Percentiles rank a stretch among this genome's conserved stretches.
phyloP scores from a whole-genome alignment of 2,888 invertebrate species.

The Cryptophagus acutangulus region DNA sequence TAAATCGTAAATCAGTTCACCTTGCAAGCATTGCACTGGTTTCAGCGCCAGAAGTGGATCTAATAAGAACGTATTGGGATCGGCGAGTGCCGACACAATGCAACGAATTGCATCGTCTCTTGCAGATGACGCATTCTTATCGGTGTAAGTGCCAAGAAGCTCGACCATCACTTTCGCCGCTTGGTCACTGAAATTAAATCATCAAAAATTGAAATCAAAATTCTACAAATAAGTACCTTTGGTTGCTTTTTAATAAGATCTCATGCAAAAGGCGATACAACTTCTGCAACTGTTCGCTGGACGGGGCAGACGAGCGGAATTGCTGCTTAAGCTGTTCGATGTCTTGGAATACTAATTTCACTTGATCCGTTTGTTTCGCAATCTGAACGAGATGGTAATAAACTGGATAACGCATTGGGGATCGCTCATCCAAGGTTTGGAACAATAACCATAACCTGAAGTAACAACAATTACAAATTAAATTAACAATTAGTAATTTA shows the following conservation, averaged over 20 bases:
- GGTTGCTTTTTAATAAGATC: slow-evolving; percentile 79
- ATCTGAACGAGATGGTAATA: slow-evolving; percentile 89
- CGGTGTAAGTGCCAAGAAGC: slow-evolving; percentile 90
- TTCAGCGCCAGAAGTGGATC: slow-evolving; percentile 91
- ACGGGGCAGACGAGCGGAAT: slow-evolving; percentile 73
- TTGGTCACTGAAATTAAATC: slow-evolving; percentile 62
- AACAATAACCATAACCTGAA: slow-evolving; percentile 84
- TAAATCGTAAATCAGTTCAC: slow-evolving; percentile 90
- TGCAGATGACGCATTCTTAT: slow-evolving; percentile 94
- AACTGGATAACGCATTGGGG: slow-evolving; percentile 83
- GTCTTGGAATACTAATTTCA: slow-evolving; percentile 78
- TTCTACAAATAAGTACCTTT: slow-evolving; percentile 65
- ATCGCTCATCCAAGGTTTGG: slow-evolving; percentile 80
- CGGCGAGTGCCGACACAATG: slow-evolving; percentile 90
- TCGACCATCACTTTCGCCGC: slow-evolving; percentile 97
- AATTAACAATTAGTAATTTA: slow-evolving; percentile 2
- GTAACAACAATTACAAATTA: slow-evolving; percentile 25
- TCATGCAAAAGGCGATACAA: slow-evolving; percentile 84
- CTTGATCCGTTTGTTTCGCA: slow-evolving; percentile 81
- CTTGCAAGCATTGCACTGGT: slow-evolving; percentile 92
- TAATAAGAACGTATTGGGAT: slow-evolving; percentile 90
- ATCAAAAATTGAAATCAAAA: background rate
- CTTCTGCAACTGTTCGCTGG: slow-evolving; percentile 87
- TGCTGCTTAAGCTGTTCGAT: slow-evolving; percentile 79
- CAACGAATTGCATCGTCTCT: slow-evolving; percentile 95